phyloP scores from a whole-genome alignment of 2,888 invertebrate species.

The Ophion ventricosus region DNA sequence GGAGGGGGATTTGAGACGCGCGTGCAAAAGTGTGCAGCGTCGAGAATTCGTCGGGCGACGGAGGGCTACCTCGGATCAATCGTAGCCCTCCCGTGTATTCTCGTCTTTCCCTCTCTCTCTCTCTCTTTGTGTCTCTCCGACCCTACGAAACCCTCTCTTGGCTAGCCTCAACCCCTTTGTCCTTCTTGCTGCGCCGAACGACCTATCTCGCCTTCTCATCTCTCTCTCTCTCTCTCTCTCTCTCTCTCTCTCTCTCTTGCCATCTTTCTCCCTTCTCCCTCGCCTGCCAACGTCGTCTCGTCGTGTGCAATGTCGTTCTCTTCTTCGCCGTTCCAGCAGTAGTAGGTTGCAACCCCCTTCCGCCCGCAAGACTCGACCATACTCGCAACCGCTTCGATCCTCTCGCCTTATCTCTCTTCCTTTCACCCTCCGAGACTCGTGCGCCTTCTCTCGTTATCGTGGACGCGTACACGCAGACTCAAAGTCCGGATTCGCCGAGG shows the following conservation, averaged over 20 bases:
- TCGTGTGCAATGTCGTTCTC: conserved; percentile 39
- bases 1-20: conserved; percentile 68
- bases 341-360: conserved; percentile 55
- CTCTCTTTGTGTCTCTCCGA: conserved; percentile 52
- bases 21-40: conserved; percentile 75
- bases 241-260: conserved; percentile 79
- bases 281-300: conserved; percentile 49
- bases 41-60: conserved; percentile 76
- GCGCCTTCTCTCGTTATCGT: conserved; percentile 72
- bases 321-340: conserved; percentile 75
- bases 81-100: conserved; percentile 80
- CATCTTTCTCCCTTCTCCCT: conserved; percentile 62
- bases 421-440: conserved; percentile 63
- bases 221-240: conserved; percentile 79
- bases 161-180: conserved; percentile 67
- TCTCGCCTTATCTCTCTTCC: conserved; percentile 55
- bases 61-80: conserved; percentile 81
- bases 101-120: conserved; percentile 21
- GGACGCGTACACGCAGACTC: conserved; percentile 82
- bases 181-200: conserved; percentile 57
- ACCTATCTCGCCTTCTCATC: conserved; percentile 63
- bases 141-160: conserved; percentile 72
- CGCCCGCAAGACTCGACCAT: conserved; percentile 59
- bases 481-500: conserved; percentile 71
- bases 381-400: conserved; percentile 60